Conservation (phyloP, 2,113 vertebrate genomes). For the Strix uralensis region DNA sequence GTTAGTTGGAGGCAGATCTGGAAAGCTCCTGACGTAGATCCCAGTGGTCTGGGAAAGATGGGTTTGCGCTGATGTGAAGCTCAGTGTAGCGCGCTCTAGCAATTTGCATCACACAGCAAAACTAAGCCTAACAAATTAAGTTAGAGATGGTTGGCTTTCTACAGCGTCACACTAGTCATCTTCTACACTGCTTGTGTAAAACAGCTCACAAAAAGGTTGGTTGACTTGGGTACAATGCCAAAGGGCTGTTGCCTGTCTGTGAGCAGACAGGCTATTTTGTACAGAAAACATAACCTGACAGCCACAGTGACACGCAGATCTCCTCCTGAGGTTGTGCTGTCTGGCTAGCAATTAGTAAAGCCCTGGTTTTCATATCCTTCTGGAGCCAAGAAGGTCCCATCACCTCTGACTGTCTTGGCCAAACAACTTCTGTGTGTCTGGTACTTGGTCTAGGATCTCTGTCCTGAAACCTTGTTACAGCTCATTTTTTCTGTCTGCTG, state of each 20-base stretch:
- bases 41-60: background rate
- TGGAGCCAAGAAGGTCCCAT: background rate
- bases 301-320: fast-evolving
- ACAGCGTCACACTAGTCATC: background rate
- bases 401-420: background rate
- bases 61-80: fast-evolving
- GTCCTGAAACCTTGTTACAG: background rate
- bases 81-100: fast-evolving
- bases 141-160: background rate
- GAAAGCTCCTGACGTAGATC: background rate
- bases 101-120: background rate
- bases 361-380: background rate
- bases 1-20: background rate
- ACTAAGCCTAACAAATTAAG: background rate
- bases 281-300: background rate
- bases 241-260: background rate
- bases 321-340: background rate
- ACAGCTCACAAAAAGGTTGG: background rate
- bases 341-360: background rate
- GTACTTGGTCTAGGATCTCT: background rate
- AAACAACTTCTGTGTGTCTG: background rate
- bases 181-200: fast-evolving
- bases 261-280: background rate
- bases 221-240: fast-evolving
- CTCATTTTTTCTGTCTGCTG: background rate